These are phyloP conservation scores for Sycophaga agraensis DNA, from an alignment of 1,140 invertebrate genomes.

Conservation along the genomic window DNA sequence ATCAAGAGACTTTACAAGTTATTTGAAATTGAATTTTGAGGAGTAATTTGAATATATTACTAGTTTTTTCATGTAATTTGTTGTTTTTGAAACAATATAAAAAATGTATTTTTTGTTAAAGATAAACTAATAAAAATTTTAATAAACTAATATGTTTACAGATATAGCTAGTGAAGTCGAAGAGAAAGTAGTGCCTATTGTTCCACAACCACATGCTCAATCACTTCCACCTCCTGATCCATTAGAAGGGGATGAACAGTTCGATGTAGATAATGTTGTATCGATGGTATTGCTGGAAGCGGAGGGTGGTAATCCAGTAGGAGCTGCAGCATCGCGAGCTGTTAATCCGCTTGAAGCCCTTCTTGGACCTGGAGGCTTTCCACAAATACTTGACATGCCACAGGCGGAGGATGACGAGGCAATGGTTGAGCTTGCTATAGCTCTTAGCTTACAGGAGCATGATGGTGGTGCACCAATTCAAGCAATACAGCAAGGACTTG, in stretches of 20 bases:
- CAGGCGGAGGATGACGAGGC: constrained; percentile 93
- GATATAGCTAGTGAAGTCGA: constrained; percentile 44
- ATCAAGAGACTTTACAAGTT: no score
- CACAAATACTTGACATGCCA: constrained; percentile 81
- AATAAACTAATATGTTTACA: constrained; percentile 25
- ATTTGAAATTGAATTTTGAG: no score
- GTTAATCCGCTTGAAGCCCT: constrained; percentile 70
- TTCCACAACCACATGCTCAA: neutral
- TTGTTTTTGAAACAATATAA: no score
- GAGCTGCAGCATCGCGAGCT: constrained; percentile 37
- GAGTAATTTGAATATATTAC: no score
- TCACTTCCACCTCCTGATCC: constrained; percentile 46
- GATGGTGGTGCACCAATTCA: constrained; percentile 56
- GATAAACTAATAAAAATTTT: neutral
- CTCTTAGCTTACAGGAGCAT: constrained; percentile 85
- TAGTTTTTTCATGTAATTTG: no score
- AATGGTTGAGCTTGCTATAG: constrained; percentile 95
- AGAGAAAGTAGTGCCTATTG: no score
- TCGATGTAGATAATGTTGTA: constrained; percentile 62
- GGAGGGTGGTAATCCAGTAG: constrained; percentile 46
- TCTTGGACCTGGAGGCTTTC: constrained; percentile 65
- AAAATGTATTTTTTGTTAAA: no score
- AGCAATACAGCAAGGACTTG: constrained; percentile 55
- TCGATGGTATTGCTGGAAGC: constrained; percentile 54
- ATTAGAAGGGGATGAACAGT: constrained; percentile 50